phyloP scores from a whole-genome alignment of 2,888 invertebrate species.

The Bursaphelenchus okinawaensis region DNA sequence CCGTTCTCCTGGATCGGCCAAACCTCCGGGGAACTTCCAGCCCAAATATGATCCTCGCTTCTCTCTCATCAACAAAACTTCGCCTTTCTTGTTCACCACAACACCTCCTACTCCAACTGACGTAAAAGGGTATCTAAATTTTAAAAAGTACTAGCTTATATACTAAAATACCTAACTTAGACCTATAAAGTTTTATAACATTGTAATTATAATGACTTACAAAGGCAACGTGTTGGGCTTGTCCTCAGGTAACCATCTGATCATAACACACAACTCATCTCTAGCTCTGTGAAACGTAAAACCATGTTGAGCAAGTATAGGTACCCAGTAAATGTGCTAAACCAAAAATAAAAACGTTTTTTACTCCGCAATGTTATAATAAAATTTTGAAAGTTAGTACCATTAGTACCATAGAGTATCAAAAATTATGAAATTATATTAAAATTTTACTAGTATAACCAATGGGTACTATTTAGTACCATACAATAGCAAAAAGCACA shows the following conservation, averaged over 20 bases:
- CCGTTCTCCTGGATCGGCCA: constrained; percentile 69
- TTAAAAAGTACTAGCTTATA: not conserved
- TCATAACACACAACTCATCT: constrained; percentile 73
- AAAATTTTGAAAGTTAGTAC: no score
- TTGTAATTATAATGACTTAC: constrained; percentile 13
- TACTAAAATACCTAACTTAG: no score
- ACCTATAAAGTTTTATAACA: no score
- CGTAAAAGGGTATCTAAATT: constrained; percentile 68
- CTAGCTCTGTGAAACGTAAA: constrained; percentile 83
- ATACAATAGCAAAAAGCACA: no score
- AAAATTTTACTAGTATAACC: no score
- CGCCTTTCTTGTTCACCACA: constrained; percentile 72
- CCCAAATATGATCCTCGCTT: constrained; percentile 64
- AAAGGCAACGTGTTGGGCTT: constrained; percentile 37
- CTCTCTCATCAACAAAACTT: constrained; percentile 77
- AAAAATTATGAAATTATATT: no score
- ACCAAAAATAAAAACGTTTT: no score
- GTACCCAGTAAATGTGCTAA: constrained; percentile 71
- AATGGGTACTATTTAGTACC: not conserved
- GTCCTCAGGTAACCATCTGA: constrained; percentile 71
- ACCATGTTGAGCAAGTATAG: constrained; percentile 63
- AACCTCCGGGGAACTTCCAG: constrained; percentile 89
- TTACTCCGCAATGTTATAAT: no score
- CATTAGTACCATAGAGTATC: no score
- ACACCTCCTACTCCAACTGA: constrained; percentile 78